These are phyloP conservation scores for Amblyopsis hoosieri DNA, from an alignment of 2,797 vertebrate species.

Conservation along the genomic window DNA sequence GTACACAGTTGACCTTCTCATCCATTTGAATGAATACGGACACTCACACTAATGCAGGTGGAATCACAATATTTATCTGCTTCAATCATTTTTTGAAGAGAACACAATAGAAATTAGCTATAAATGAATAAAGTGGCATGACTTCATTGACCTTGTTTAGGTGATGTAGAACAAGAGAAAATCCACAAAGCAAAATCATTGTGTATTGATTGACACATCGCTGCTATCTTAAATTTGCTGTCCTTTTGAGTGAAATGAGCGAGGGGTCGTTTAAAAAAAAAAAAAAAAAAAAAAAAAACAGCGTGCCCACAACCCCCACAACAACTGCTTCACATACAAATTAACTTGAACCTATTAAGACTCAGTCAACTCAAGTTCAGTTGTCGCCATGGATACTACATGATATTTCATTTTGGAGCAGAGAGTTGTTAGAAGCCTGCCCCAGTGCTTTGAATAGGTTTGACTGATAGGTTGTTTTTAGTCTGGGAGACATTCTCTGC, in stretches of 20 bases:
- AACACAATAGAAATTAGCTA: too few relatives aligned
- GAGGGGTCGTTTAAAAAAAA: too few relatives aligned
- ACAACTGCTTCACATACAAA: conserved; percentile 7
- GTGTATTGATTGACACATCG: neutral
- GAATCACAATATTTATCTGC: too few relatives aligned
- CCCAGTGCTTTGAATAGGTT: conserved; percentile 51
- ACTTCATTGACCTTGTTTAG: too few relatives aligned
- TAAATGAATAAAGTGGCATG: too few relatives aligned
- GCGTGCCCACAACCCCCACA: neutral
- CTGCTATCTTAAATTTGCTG: conserved; percentile 15
- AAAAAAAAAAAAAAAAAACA: too few relatives aligned
- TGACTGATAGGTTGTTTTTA: conserved; percentile 44
- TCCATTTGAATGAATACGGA: too few relatives aligned
- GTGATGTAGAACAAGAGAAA: conserved; percentile 12
- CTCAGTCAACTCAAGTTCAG: conserved; percentile 26
- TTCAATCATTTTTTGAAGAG: too few relatives aligned
- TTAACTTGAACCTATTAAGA: conserved; percentile 28
- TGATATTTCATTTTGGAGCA: conserved; percentile 36
- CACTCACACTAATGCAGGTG: too few relatives aligned
- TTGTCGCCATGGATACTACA: conserved; percentile 18
- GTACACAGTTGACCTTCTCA: too few relatives aligned
- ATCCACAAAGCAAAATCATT: neutral
- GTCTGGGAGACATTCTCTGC: conserved; percentile 16
- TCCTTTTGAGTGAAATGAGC: conserved; percentile 9
- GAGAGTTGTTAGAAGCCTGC: conserved; percentile 30